A percentile compares a stretch with the other conserved stretches of the same genome.
These are phyloP conservation scores for Idaea straminata DNA, from an alignment of 2,888 invertebrate species.

Conservation along the genomic window DNA sequence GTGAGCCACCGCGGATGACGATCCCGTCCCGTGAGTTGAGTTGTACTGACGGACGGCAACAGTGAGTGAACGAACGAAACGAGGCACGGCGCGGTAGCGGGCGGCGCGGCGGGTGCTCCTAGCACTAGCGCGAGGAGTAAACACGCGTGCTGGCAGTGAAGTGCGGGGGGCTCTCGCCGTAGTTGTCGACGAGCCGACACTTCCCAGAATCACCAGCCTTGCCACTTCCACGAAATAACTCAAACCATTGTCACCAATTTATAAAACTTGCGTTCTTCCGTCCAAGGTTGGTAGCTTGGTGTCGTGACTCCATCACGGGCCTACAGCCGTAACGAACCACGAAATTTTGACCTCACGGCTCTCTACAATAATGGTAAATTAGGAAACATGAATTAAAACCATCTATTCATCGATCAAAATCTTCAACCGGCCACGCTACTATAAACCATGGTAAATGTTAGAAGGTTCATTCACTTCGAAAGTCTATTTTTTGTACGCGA, in stretches of 20 bases:
- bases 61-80: constrained; percentile 23
- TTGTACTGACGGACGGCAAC: constrained; percentile 52
- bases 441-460: constrained; percentile 47
- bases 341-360: constrained; percentile 52
- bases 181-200: constrained; percentile 46
- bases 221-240: constrained; percentile 73
- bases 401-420: constrained; percentile 56
- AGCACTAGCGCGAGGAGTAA: background rate
- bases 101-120: constrained; percentile 12
- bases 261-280: constrained; percentile 71
- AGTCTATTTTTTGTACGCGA: constrained; percentile 53
- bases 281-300: constrained; percentile 47
- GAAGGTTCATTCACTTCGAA: constrained; percentile 64
- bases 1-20: constrained; percentile 48
- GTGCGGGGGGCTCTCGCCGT: constrained; percentile 21
- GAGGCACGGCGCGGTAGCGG: constrained; percentile 43
- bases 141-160: constrained; percentile 18
- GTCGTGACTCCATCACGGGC: constrained; percentile 25
- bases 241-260: constrained; percentile 77
- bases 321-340: constrained; percentile 38
- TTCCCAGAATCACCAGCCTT: constrained; percentile 75
- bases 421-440: constrained; percentile 38
- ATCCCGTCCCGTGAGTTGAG: constrained; percentile 54
- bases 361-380: constrained; percentile 36
- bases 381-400: constrained; percentile 44